Evolutionary conservation across 2,797 vertebrate genomes (phyloP).

Genomic region (Fundulus diaphanus): DNA sequence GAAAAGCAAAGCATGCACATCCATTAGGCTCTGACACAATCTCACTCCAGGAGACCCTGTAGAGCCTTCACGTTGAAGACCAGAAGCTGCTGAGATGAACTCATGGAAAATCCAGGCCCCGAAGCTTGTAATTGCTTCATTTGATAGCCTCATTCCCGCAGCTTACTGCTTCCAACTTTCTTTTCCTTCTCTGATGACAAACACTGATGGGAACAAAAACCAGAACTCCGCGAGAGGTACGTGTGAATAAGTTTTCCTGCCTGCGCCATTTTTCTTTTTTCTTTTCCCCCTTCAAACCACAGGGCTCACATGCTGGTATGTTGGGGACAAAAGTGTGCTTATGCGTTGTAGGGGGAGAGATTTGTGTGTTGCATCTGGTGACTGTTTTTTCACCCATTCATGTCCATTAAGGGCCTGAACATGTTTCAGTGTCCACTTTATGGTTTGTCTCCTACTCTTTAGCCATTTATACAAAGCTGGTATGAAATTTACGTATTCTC

Average conservation of each 20-base stretch:
- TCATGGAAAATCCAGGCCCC: slow-evolving; percentile 77
- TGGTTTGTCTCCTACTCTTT: background rate
- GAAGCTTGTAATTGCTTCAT: slow-evolving; percentile 76
- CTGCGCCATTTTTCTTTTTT: slow-evolving; percentile 15
- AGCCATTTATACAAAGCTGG: background rate
- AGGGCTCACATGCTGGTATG: slow-evolving; percentile 33
- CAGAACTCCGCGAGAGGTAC: slow-evolving; percentile 52
- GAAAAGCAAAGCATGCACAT: slow-evolving; percentile 45
- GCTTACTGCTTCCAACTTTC: slow-evolving; percentile 48
- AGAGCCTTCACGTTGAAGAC: slow-evolving; percentile 71
- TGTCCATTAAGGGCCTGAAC: slow-evolving; percentile 26
- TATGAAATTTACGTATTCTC: background rate
- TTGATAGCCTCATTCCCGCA: slow-evolving; percentile 63
- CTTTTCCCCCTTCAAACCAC: slow-evolving; percentile 59
- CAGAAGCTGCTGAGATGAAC: slow-evolving; percentile 64
- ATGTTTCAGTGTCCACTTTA: slow-evolving; percentile 3
- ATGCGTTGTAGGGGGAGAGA: slow-evolving; percentile 5
- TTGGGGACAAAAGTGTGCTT: slow-evolving; percentile 9
- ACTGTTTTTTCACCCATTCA: slow-evolving; percentile 28
- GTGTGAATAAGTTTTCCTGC: slow-evolving; percentile 21
- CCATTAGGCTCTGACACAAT: slow-evolving; percentile 68
- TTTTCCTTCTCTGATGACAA: slow-evolving; percentile 50
- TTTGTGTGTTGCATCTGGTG: slow-evolving; percentile 48
- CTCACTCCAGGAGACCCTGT: slow-evolving; percentile 73
- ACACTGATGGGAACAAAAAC: slow-evolving; percentile 60